Conservation (phyloP, 2,113 vertebrate species). For the Miniopterus natalensis region DNA sequence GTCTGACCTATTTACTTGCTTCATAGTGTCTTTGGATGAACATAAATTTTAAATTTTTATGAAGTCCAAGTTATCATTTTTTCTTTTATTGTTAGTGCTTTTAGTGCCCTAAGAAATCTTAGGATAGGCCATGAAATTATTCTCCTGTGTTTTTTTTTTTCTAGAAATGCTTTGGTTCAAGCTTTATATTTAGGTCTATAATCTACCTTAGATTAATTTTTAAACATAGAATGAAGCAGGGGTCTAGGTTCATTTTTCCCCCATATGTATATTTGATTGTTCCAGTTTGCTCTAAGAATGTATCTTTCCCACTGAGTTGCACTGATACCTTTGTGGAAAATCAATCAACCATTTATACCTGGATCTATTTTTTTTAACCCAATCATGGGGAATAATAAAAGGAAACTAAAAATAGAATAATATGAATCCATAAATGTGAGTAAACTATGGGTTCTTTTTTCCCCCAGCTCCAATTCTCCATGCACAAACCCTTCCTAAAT, state of each 20-base stretch:
- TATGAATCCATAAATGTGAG: not conserved
- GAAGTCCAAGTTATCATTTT: not conserved
- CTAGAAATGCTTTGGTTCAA: not conserved
- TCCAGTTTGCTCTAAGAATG: not conserved
- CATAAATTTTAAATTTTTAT: not conserved
- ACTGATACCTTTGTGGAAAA: not conserved
- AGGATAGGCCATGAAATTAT: not conserved
- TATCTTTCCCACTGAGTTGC: not conserved
- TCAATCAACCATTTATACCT: not conserved
- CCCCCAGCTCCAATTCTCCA: not conserved
- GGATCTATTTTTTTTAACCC: not conserved
- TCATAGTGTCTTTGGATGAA: not conserved
- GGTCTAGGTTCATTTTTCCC: not conserved
- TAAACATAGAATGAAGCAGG: not conserved
- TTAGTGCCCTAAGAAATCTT: not conserved
- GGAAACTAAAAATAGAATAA: conserved; percentile 2
- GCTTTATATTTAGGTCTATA: not conserved
- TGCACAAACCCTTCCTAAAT: not conserved
- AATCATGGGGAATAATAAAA: not conserved
- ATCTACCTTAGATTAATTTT: not conserved
- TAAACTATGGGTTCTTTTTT: not conserved
- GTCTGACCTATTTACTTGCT: not conserved
- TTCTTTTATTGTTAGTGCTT: not conserved
- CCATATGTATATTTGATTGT: not conserved
- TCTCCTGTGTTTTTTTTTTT: not conserved